Conservation (phyloP, 1,140 invertebrate species). For the Vanessa atalanta region DNA sequence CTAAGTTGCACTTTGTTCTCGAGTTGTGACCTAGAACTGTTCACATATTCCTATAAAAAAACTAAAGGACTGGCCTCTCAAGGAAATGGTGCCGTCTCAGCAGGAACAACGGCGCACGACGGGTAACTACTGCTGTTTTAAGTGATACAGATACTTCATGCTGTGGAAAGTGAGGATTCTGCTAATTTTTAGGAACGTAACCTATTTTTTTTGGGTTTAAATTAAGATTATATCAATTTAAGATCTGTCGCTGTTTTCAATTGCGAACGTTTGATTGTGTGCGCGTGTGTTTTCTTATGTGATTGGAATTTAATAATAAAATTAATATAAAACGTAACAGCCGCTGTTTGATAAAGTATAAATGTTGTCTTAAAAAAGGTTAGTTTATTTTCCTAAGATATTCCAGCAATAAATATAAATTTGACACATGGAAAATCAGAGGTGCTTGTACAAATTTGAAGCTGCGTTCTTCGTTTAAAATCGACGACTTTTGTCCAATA, state of each 20-base stretch:
- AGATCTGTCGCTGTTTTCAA: background rate
- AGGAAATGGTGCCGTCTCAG: slow-evolving; percentile 15
- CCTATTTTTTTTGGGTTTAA: background rate
- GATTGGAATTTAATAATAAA: too few relatives aligned
- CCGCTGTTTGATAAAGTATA: too few relatives aligned
- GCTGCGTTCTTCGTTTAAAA: too few relatives aligned
- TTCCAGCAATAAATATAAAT: too few relatives aligned
- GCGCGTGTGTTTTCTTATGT: too few relatives aligned
- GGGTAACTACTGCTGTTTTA: slow-evolving; percentile 6
- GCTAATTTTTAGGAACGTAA: background rate
- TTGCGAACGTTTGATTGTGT: too few relatives aligned
- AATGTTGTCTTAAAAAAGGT: too few relatives aligned
- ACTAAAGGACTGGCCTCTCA: slow-evolving; percentile 19
- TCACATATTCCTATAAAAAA: slow-evolving; percentile 18
- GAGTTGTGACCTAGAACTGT: slow-evolving; percentile 13
- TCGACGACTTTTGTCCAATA: too few relatives aligned
- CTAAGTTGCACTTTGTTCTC: slow-evolving; percentile 2
- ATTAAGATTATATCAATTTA: background rate
- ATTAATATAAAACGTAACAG: too few relatives aligned
- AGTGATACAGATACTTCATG: slow-evolving; percentile 22
- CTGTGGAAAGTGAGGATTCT: background rate
- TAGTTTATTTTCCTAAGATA: too few relatives aligned
- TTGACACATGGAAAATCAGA: too few relatives aligned
- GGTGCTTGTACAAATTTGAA: too few relatives aligned
- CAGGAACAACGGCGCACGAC: slow-evolving; percentile 19